Evolutionary conservation across 2,888 invertebrate genomes (phyloP), one percentile per base, ranked within the genome.

Genomic region (Parnassius apollo): DNA sequence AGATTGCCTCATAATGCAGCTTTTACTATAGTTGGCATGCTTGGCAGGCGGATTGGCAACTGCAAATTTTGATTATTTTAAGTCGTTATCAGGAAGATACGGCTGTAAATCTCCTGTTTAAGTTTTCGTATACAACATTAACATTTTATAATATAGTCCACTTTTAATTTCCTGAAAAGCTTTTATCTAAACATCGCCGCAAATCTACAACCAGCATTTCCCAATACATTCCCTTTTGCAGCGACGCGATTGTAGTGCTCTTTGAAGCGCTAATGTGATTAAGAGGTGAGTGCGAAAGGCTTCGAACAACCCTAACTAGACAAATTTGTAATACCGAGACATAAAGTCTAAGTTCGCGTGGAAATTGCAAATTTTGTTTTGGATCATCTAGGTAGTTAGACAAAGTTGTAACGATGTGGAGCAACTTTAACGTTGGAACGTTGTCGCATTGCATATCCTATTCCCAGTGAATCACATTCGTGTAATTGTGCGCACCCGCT

Each of bases 401-500:
- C 56, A 56, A 18, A 53, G 85, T 88, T 81, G 75, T 72, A 76
- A 68, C 69, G 53, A 72, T 65, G 71, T 76, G 72, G 67, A 71
- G 66, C 67, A 69, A 68, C 63, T 64, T 55, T 64, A 67, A 64
- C 69, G 67, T 73, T 85, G 69, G 75, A 74, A 85, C 83, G 61
- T 60, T 83, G 80, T 84, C 77, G 49, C 53, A 71, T 57, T 74
- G 59, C 63, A 60, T 49, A 35, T 45, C 45, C 57, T 54, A 66
- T 73, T 75, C 72, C 74, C 72, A 75, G 75, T 76, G 71, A 70
- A 69, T 71, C 70, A 75, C 78, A 71, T 81, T 80, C 76, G 82
- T 72, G 74, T 70, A 74, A 78, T 77, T 82, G 81, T 75, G 68
- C 76, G 83, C 80, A 73, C 77, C 75, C 75, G 78, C 78, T 78